A percentile compares a stretch with the other conserved stretches of the same genome.
Evolutionary conservation across 2,113 vertebrate species (phyloP).

Genomic region (Elephantulus edwardii): DNA sequence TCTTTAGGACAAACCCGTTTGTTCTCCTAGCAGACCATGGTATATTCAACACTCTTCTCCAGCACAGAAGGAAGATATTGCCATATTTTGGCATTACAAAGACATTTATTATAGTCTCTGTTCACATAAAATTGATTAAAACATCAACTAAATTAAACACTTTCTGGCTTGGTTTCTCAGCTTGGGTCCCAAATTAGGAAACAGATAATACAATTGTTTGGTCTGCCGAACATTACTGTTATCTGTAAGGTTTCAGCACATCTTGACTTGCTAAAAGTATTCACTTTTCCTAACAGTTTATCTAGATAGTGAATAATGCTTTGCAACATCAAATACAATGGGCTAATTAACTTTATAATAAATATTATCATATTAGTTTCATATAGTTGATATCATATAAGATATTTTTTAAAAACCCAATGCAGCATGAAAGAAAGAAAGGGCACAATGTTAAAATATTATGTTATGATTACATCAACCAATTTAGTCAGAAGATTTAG

Average conservation of each 20-base stretch:
- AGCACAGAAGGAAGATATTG: neutral
- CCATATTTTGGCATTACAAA: neutral
- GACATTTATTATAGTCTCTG: neutral
- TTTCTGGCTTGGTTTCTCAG: neutral
- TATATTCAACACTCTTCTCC: too few relatives aligned
- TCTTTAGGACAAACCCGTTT: too few relatives aligned
- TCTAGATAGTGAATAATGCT: neutral
- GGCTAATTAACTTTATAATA: neutral
- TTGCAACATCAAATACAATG: constrained; percentile 4
- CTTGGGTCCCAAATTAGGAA: neutral
- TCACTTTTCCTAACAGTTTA: neutral
- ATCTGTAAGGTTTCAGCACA: neutral
- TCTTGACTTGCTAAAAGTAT: neutral
- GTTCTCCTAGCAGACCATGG: too few relatives aligned
- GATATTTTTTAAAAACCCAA: constrained; percentile 20
- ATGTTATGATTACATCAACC: constrained; percentile 18
- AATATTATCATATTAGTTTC: neutral
- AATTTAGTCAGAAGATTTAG: constrained; percentile 37
- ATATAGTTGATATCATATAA: neutral
- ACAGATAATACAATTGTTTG: neutral
- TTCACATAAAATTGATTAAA: neutral
- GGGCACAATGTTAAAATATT: neutral
- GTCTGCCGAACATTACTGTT: neutral
- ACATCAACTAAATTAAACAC: neutral
- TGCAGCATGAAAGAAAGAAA: neutral